Conservation (phyloP, 2,888 invertebrate genomes). For the Stenurella melanura region DNA sequence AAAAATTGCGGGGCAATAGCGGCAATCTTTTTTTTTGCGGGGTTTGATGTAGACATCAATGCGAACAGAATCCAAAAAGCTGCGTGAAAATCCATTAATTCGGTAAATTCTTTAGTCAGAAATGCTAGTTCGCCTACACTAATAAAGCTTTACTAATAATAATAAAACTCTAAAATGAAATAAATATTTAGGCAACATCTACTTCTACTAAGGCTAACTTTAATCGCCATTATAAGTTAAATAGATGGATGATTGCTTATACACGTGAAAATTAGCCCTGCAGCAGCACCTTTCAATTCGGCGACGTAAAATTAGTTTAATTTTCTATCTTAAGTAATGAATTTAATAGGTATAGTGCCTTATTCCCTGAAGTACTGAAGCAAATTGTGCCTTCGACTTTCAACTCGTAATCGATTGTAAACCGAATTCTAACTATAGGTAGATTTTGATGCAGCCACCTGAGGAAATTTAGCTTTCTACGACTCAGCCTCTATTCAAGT, state of each 20-base stretch:
- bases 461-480: not conserved
- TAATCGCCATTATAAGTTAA: not conserved
- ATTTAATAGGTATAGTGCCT: conserved; percentile 21
- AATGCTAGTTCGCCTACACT: too few species aligned
- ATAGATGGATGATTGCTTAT: not conserved
- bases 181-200: too few species aligned
- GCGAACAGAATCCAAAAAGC: too few species aligned
- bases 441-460: conserved; percentile 11
- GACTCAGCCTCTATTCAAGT: not conserved
- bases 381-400: conserved; percentile 25
- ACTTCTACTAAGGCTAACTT: too few species aligned
- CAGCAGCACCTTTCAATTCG: conserved; percentile 11
- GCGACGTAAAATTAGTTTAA: not conserved
- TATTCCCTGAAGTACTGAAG: conserved; percentile 22
- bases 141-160: too few species aligned
- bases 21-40: too few species aligned
- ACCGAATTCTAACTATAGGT: conserved; percentile 36
- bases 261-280: conserved; percentile 9
- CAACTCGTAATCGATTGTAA: conserved; percentile 33
- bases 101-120: too few species aligned
- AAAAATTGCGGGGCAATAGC: too few species aligned
- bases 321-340: conserved; percentile 18
- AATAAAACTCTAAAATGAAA: too few species aligned
- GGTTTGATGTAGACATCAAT: too few species aligned
- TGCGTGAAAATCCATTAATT: too few species aligned